Percentiles rank a stretch among this genome's conserved stretches.
These are phyloP conservation scores for Nipponia nippon DNA, from an alignment of 2,113 vertebrate species.

Conservation along the genomic window DNA sequence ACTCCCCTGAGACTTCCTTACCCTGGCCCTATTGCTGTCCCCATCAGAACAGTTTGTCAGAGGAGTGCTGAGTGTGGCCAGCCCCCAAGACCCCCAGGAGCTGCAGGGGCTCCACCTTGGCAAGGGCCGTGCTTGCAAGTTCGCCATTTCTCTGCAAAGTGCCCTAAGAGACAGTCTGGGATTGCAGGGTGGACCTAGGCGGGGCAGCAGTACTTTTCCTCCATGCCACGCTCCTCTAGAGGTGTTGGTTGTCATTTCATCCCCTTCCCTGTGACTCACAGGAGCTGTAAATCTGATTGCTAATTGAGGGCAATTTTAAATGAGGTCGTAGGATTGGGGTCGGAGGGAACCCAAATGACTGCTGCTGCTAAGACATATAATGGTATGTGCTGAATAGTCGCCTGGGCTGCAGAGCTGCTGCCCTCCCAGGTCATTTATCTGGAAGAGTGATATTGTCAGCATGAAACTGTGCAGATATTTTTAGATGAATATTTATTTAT, in stretches of 20 bases:
- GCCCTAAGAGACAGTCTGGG: not conserved
- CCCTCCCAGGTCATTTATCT: not conserved
- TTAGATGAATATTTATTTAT: not conserved
- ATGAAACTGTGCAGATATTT: not conserved
- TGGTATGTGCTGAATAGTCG: not conserved
- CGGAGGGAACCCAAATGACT: not conserved
- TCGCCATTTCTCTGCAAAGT: accelerated
- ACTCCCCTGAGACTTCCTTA: not conserved
- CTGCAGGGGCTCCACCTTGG: not conserved
- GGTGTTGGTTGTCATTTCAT: accelerated
- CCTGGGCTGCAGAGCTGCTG: not conserved
- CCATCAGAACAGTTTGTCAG: not conserved
- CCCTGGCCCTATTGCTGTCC: accelerated
- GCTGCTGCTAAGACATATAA: not conserved
- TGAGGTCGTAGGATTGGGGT: accelerated
- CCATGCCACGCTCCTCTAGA: not conserved
- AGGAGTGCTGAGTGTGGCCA: not conserved
- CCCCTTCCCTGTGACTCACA: not conserved
- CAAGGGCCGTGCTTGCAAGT: accelerated
- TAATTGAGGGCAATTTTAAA: not conserved
- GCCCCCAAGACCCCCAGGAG: not conserved
- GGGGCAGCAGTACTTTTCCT: not conserved
- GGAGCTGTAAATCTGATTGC: not conserved
- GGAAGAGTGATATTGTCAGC: not conserved
- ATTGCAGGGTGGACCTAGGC: too few species aligned